Conservation (phyloP, 2,113 vertebrate species). For the Edolisoma coerulescens region DNA sequence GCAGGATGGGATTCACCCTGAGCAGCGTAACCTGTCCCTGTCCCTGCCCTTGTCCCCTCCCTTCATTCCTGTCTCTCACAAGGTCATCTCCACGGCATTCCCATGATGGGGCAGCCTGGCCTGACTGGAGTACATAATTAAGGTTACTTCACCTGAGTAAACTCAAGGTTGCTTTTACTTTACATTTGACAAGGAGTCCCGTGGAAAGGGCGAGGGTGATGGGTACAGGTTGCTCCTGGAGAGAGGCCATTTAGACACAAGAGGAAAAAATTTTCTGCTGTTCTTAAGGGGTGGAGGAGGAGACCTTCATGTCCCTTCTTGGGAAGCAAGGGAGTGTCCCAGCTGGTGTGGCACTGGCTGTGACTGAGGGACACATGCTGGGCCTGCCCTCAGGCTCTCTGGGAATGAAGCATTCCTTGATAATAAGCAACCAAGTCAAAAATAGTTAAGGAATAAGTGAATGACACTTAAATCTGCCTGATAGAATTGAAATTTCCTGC, state of each 20-base stretch:
- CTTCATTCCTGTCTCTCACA: not conserved
- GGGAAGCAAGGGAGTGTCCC: not conserved
- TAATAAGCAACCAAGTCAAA: not conserved
- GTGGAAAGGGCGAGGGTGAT: not conserved
- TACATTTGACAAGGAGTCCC: too few species aligned
- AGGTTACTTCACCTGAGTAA: not conserved
- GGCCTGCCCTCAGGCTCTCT: not conserved
- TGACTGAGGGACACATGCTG: rapidly evolving
- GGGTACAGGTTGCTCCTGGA: not conserved
- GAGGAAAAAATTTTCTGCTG: rapidly evolving
- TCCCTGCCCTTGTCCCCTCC: not conserved
- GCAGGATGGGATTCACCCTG: not conserved
- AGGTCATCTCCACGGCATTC: not conserved
- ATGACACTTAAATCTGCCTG: not conserved
- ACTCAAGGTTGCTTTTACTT: not conserved
- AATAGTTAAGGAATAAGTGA: not conserved
- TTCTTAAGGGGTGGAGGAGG: not conserved
- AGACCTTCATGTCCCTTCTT: not conserved
- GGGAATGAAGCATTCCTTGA: not conserved
- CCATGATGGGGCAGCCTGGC: not conserved
- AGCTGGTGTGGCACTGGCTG: not conserved
- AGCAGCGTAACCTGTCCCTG: not conserved
- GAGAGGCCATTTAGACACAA: not conserved
- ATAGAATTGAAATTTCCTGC: conserved; percentile 26
- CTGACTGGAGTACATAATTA: rapidly evolving